A percentile compares a stretch with the other conserved stretches of the same genome.
Conservation (phyloP, 2,797 vertebrate genomes). For the Hoplostethus mediterraneus region DNA sequence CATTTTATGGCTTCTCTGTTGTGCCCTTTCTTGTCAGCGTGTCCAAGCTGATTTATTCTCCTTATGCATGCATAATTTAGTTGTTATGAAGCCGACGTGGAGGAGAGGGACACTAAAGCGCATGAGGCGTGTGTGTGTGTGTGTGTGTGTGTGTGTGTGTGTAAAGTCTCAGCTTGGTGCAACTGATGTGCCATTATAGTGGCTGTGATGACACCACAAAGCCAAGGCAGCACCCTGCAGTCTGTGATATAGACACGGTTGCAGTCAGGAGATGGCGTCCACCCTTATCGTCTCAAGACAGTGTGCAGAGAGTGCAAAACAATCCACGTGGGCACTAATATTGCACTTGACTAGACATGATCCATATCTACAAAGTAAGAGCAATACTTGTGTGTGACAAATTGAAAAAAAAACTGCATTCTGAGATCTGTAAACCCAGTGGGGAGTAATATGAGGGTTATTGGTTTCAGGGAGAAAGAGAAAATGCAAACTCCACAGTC, state of each 20-base stretch:
- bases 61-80: constrained; percentile 86
- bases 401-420: constrained; percentile 25
- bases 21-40: constrained; percentile 83
- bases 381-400: constrained; percentile 17
- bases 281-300: constrained; percentile 65
- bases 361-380: constrained; percentile 12
- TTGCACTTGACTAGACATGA: constrained; percentile 52
- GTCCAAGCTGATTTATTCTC: constrained; percentile 83
- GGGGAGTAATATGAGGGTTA: not conserved
- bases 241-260: constrained; percentile 56
- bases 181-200: constrained; percentile 72
- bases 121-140: constrained; percentile 43
- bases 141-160: constrained; percentile 32
- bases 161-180: constrained; percentile 71
- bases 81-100: constrained; percentile 76
- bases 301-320: constrained; percentile 51
- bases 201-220: constrained; percentile 68
- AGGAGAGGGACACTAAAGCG: constrained; percentile 74
- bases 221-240: constrained; percentile 59
- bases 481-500: constrained; percentile 6
- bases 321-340: constrained; percentile 46
- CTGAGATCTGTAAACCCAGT: constrained; percentile 8
- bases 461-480: not conserved
- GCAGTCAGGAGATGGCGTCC: constrained; percentile 46
- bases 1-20: constrained; percentile 72